Percentiles rank a stretch among this genome's conserved stretches.
phyloP scores from a whole-genome alignment of 1,140 invertebrate species.

The Oscheius sp. region DNA sequence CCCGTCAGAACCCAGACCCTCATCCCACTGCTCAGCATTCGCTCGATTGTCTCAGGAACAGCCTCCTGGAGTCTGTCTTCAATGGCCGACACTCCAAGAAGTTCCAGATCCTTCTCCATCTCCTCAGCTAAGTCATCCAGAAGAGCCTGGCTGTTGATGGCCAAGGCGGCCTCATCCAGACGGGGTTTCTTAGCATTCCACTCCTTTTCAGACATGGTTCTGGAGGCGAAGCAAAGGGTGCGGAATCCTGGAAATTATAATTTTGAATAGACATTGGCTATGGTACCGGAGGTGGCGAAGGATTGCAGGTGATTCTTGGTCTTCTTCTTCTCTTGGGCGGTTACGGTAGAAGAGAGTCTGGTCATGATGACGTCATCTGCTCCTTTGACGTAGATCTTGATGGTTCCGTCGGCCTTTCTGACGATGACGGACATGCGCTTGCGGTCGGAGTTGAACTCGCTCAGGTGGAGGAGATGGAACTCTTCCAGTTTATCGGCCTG shows the following conservation, averaged over 20 bases:
- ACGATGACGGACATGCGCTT: constrained; percentile 88
- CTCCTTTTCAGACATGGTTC: constrained; percentile 73
- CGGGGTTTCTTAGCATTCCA: constrained; percentile 78
- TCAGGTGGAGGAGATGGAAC: constrained; percentile 86
- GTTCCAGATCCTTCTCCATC: constrained; percentile 80
- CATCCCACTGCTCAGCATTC: constrained; percentile 82
- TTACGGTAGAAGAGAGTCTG: too few relatives aligned
- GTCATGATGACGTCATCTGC: constrained; percentile 78
- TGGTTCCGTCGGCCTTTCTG: constrained; percentile 71
- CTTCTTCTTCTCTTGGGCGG: constrained; percentile 71
- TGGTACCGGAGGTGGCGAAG: constrained; percentile 80
- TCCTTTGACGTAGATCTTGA: constrained; percentile 82
- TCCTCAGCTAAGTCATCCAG: constrained; percentile 78
- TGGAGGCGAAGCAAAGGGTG: constrained; percentile 82
- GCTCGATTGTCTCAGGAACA: constrained; percentile 86
- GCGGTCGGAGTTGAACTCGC: constrained; percentile 87
- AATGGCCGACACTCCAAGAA: constrained; percentile 89
- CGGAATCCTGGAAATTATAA: constrained; percentile 72
- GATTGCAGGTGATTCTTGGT: constrained; percentile 83
- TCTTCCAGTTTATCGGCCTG: not conserved
- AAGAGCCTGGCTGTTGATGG: constrained; percentile 74
- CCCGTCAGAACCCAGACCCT: constrained; percentile 95
- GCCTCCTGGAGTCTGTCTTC: constrained; percentile 90
- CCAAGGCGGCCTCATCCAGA: constrained; percentile 74
- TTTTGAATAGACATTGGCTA: constrained; percentile 78